A percentile compares a stretch with the other conserved stretches of the same genome.
These are phyloP conservation scores for Sebastes flavidus DNA, from an alignment of 2,797 vertebrate species.

Conservation along the genomic window DNA sequence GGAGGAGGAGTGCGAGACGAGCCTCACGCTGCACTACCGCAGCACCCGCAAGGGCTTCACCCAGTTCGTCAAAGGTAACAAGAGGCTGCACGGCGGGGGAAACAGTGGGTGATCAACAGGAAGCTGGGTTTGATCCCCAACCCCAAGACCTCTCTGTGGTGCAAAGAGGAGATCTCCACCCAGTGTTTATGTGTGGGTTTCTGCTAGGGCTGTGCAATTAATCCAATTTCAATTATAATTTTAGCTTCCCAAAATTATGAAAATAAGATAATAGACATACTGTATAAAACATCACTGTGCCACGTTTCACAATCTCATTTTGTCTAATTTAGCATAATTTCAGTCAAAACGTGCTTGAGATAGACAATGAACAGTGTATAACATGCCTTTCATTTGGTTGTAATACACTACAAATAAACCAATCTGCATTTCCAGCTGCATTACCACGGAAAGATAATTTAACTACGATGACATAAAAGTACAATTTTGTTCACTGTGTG, in stretches of 20 bases:
- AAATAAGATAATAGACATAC: too few relatives aligned
- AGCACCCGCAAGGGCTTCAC: conserved; percentile 85
- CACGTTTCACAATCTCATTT: too few relatives aligned
- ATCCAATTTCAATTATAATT: too few relatives aligned
- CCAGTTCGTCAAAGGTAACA: conserved; percentile 83
- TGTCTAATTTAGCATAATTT: background rate
- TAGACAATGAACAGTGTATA: background rate
- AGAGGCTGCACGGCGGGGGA: background rate
- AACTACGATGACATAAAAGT: background rate
- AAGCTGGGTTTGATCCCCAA: background rate
- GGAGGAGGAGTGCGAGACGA: conserved; percentile 84
- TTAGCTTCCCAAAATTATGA: too few relatives aligned
- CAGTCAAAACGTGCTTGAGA: background rate
- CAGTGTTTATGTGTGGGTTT: background rate
- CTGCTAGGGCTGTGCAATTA: too few relatives aligned
- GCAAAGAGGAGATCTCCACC: background rate
- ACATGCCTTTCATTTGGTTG: background rate
- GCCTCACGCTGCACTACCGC: conserved; percentile 81
- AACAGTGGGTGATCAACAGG: background rate
- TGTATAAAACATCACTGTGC: too few relatives aligned
- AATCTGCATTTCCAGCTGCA: background rate
- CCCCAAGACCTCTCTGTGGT: background rate
- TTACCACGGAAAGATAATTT: background rate
- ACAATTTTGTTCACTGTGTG: background rate
- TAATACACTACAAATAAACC: background rate